A percentile compares a stretch with the other conserved stretches of the same genome.
Evolutionary conservation across 2,888 invertebrate species (phyloP).

Genomic region (Perizoma affinitatum): DNA sequence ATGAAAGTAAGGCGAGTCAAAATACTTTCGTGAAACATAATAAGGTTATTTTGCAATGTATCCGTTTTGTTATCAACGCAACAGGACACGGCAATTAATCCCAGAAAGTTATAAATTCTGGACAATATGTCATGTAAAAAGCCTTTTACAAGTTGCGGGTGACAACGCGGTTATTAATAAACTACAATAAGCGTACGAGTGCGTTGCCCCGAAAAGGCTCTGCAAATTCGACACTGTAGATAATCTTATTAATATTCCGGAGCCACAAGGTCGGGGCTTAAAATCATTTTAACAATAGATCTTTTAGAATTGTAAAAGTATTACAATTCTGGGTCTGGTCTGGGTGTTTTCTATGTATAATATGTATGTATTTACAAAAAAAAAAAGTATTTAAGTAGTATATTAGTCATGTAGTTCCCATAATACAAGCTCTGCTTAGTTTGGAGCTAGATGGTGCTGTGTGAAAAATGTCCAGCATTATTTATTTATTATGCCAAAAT

Average conservation of each 20-base stretch:
- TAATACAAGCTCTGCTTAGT: too few relatives aligned
- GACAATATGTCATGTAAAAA: slow-evolving; percentile 10
- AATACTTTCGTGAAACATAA: slow-evolving; percentile 5
- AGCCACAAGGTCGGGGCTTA: slow-evolving; percentile 23
- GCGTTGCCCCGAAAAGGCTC: slow-evolving; percentile 48
- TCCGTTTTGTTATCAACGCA: slow-evolving; percentile 6
- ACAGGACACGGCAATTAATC: slow-evolving; percentile 15
- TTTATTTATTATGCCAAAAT: too few relatives aligned
- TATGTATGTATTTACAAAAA: too few relatives aligned
- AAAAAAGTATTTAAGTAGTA: too few relatives aligned
- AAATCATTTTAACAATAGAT: not conserved
- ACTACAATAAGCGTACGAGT: slow-evolving; percentile 53
- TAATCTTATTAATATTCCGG: slow-evolving; percentile 15
- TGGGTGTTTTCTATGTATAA: too few relatives aligned
- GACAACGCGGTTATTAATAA: slow-evolving; percentile 52
- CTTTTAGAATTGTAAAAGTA: too few relatives aligned
- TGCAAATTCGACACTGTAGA: slow-evolving; percentile 21
- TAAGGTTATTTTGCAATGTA: not conserved
- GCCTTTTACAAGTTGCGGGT: slow-evolving; percentile 35
- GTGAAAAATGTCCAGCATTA: too few relatives aligned
- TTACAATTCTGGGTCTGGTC: too few relatives aligned
- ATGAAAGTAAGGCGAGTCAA: not conserved
- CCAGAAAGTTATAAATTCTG: slow-evolving; percentile 18
- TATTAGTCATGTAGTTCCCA: too few relatives aligned
- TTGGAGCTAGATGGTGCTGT: too few relatives aligned